These are phyloP conservation scores for Gila orcuttii DNA, from an alignment of 2,113 vertebrate genomes.

Conservation along the genomic window DNA sequence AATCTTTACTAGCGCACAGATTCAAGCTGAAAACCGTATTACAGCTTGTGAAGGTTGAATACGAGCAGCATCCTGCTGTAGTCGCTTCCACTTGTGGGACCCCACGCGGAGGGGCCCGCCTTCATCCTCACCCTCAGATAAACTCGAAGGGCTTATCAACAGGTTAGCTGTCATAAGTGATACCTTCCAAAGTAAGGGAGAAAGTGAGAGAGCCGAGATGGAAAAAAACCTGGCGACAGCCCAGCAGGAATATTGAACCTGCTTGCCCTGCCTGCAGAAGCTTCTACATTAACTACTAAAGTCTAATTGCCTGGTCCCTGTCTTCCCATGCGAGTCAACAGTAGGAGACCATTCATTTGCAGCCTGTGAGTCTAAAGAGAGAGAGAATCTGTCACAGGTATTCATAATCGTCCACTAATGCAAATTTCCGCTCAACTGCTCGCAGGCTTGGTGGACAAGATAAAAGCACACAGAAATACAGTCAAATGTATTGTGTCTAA, in stretches of 20 bases:
- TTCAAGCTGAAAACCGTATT: neutral
- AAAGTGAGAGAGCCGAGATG: slow-evolving; percentile 27
- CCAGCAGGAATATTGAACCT: slow-evolving; percentile 78
- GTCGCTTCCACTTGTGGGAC: slow-evolving; percentile 73
- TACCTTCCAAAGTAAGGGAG: slow-evolving; percentile 56
- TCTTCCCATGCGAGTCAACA: slow-evolving; percentile 76
- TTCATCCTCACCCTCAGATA: slow-evolving; percentile 67
- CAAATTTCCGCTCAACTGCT: slow-evolving; percentile 74
- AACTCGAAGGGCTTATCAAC: slow-evolving; percentile 73
- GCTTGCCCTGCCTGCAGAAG: slow-evolving; percentile 76
- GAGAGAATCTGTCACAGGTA: slow-evolving; percentile 80
- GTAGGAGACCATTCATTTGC: slow-evolving; percentile 79
- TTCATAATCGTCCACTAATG: slow-evolving; percentile 82
- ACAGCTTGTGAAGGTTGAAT: slow-evolving; percentile 60
- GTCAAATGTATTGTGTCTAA: slow-evolving; percentile 72
- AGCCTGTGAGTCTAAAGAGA: slow-evolving; percentile 72
- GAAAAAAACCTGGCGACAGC: slow-evolving; percentile 70
- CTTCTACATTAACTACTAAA: slow-evolving; percentile 81
- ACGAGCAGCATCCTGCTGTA: slow-evolving; percentile 74
- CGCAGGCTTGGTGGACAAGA: slow-evolving; percentile 76
- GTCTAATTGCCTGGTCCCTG: slow-evolving; percentile 80
- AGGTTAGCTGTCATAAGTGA: slow-evolving; percentile 76
- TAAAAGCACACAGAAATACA: slow-evolving; percentile 77
- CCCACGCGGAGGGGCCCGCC: slow-evolving; percentile 61
- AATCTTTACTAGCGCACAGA: neutral